A percentile compares a stretch with the other conserved stretches of the same genome.
These are phyloP conservation scores for Steatornis caripensis DNA, from an alignment of 2,113 vertebrate genomes.

Conservation along the genomic window DNA sequence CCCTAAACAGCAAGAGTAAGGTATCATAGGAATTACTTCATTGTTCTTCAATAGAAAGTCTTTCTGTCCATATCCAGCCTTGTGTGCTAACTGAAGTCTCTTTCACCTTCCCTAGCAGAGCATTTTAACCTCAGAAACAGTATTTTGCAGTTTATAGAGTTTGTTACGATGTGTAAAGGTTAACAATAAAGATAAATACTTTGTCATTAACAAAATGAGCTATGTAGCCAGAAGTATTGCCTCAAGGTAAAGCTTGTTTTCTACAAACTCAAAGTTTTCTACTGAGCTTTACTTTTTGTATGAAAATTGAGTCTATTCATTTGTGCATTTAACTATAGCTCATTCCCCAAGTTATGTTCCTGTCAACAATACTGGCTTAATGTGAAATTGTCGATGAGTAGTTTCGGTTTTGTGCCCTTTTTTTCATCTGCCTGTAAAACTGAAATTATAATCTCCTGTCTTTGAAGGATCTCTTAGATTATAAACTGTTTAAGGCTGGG, in stretches of 20 bases:
- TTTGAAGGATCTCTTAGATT: not conserved
- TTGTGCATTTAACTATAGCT: not conserved
- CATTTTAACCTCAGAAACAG: not conserved
- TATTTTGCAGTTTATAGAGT: not conserved
- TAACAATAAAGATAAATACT: not conserved
- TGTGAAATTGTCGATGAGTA: not conserved
- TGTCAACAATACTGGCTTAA: not conserved
- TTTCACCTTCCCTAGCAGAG: not conserved
- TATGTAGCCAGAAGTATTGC: not conserved
- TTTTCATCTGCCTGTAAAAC: not conserved
- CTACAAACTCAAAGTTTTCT: not conserved
- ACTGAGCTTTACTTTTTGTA: not conserved
- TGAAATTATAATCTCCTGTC: not conserved
- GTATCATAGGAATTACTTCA: not conserved
- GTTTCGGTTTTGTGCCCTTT: not conserved
- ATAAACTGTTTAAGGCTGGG: not conserved
- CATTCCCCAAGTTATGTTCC: not conserved
- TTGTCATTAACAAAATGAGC: not conserved
- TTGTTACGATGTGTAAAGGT: not conserved
- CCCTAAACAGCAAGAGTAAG: not conserved
- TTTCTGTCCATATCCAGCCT: not conserved
- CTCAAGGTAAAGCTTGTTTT: not conserved
- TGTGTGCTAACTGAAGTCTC: not conserved
- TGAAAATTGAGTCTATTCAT: not conserved
- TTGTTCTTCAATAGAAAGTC: not conserved